Conservation (phyloP, 2,797 vertebrate species). For the Acridotheres tristis region DNA sequence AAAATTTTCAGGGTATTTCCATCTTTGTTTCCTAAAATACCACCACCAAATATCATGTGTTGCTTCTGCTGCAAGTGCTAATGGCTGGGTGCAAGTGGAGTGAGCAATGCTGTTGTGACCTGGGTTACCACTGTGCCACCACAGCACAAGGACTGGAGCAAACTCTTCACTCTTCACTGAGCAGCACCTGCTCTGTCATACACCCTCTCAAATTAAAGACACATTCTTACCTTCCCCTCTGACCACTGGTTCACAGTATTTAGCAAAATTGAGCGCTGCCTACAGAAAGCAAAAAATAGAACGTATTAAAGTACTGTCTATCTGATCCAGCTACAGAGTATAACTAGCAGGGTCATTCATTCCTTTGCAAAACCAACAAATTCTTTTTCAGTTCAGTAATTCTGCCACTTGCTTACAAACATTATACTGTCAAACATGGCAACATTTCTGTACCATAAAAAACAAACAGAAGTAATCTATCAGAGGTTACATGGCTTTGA, state of each 20-base stretch:
- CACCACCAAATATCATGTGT: not conserved
- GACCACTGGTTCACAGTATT: constrained; percentile 92
- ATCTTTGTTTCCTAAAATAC: not conserved
- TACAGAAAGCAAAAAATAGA: constrained; percentile 61
- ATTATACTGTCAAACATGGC: not conserved
- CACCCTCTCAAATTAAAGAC: not conserved
- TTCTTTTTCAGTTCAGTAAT: not conserved
- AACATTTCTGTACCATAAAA: not conserved
- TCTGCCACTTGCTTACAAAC: not conserved
- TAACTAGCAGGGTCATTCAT: not conserved
- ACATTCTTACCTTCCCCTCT: constrained; percentile 89
- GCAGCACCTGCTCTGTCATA: not conserved
- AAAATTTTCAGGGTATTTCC: not conserved
- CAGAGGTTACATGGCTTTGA: not conserved
- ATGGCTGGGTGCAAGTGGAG: not conserved
- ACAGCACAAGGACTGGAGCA: not conserved
- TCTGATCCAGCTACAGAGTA: not conserved
- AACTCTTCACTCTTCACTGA: not conserved
- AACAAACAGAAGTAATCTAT: not conserved
- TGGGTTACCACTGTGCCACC: not conserved
- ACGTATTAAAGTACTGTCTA: not conserved
- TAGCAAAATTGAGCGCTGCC: constrained; percentile 94
- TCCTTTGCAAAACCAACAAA: not conserved
- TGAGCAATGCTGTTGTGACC: not conserved
- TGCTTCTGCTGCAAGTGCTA: not conserved